Evolutionary conservation across 2,797 vertebrate genomes (phyloP).

Genomic region (Pipistrellus pygmaeus): DNA sequence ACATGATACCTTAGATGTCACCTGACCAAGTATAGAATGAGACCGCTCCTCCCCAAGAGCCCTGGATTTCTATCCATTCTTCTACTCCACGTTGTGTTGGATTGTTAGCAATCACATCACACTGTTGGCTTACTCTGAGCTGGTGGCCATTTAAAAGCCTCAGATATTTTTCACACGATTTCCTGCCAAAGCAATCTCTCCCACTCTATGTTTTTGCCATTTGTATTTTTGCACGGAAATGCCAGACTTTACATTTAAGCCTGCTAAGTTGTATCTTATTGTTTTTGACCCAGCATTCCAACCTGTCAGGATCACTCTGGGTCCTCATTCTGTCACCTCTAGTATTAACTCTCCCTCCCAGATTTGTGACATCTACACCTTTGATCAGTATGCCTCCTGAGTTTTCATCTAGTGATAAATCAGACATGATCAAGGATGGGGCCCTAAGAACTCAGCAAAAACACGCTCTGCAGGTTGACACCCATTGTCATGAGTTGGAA

Average conservation of each 20-base stretch:
- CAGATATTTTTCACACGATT: constrained; percentile 57
- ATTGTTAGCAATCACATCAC: constrained; percentile 5
- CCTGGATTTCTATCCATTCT: background rate
- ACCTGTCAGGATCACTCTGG: constrained; percentile 66
- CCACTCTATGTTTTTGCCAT: constrained; percentile 39
- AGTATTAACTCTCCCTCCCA: constrained; percentile 65
- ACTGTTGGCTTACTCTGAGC: constrained; percentile 37
- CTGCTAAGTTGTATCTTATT: constrained; percentile 56
- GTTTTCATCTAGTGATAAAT: constrained; percentile 69
- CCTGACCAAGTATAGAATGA: background rate
- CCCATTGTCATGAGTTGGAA: background rate
- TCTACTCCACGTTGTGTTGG: background rate
- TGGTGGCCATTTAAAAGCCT: constrained; percentile 50
- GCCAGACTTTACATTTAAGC: constrained; percentile 26
- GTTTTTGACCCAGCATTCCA: constrained; percentile 71
- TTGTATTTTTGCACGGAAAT: constrained; percentile 24
- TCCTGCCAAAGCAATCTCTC: constrained; percentile 50
- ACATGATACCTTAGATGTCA: background rate
- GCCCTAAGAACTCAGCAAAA: background rate
- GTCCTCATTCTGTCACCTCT: constrained; percentile 70
- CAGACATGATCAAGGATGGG: constrained; percentile 55
- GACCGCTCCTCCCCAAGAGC: background rate
- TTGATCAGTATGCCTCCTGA: constrained; percentile 54
- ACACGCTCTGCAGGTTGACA: background rate
- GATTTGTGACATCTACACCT: constrained; percentile 66